phyloP scores from a whole-genome alignment of 2,888 invertebrate species.

The Phoenoteleia sp. region DNA sequence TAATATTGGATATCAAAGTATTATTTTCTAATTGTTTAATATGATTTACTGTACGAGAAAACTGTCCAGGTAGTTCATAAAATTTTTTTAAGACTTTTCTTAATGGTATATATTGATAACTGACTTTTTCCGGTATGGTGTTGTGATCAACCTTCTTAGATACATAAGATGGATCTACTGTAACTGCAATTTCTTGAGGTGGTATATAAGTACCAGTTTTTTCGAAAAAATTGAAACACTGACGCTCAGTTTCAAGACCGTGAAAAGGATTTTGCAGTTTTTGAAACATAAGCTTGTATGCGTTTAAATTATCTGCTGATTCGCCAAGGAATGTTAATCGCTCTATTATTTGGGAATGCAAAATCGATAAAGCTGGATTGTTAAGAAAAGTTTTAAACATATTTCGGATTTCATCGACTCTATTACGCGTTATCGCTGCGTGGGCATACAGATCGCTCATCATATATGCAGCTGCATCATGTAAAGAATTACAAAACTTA shows the following conservation, averaged over 20 bases:
- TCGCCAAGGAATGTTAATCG: constrained; percentile 29
- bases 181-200: constrained; percentile 40
- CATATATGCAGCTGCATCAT: neutral
- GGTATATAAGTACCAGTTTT: constrained; percentile 17
- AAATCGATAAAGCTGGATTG: neutral
- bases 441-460: neutral
- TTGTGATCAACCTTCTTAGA: neutral
- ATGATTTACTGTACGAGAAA: constrained; percentile 37
- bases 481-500: neutral
- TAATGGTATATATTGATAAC: constrained; percentile 47
- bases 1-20: constrained; percentile 44
- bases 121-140: neutral
- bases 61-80: constrained; percentile 48
- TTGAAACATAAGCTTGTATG: constrained; percentile 23
- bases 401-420: constrained; percentile 16
- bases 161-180: neutral
- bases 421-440: constrained; percentile 2
- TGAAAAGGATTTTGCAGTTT: constrained; percentile 44
- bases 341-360: constrained; percentile 14
- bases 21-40: constrained; percentile 26
- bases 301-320: constrained; percentile 17
- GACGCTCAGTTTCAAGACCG: constrained; percentile 4
- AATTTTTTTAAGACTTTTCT: constrained; percentile 44
- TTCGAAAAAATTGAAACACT: constrained; percentile 34
- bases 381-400: neutral